phyloP scores from a whole-genome alignment of 2,888 invertebrate species.

The Vandiemenella viatica region DNA sequence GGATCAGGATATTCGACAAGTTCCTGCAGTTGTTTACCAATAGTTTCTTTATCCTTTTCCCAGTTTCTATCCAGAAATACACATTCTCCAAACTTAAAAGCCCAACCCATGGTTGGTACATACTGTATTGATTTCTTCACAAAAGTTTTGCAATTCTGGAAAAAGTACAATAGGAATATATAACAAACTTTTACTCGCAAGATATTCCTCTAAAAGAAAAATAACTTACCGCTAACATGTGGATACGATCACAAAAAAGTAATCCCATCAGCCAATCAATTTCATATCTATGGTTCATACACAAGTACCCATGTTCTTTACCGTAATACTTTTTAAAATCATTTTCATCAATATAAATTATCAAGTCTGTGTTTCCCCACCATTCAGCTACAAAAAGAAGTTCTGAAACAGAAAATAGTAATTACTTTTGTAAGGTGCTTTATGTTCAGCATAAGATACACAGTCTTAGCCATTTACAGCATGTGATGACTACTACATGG shows the following conservation, averaged over 20 bases:
- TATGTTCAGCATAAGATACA: conserved; percentile 13
- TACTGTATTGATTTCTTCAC: conserved; percentile 84
- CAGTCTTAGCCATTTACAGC: neutral
- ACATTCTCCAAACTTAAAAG: conserved; percentile 90
- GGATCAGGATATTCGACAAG: conserved; percentile 80
- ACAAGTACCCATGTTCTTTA: conserved; percentile 73
- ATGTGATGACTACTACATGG: neutral
- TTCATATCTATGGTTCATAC: conserved; percentile 93
- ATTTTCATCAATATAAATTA: conserved; percentile 61
- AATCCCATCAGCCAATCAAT: conserved; percentile 92
- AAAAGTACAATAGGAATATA: conserved; percentile 53
- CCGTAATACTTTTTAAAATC: conserved; percentile 66
- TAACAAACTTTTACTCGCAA: conserved; percentile 80
- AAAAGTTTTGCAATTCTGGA: conserved; percentile 84
- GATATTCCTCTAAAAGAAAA: conserved; percentile 61
- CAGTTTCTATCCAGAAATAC: conserved; percentile 85
- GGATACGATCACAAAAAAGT: conserved; percentile 70
- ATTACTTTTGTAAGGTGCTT: neutral
- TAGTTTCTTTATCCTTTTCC: conserved; percentile 75
- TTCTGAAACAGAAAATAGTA: conserved; percentile 43
- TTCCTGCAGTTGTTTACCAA: conserved; percentile 63
- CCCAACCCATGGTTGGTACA: conserved; percentile 88
- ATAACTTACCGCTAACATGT: conserved; percentile 60
- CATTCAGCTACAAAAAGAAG: conserved; percentile 84
- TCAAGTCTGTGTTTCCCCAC: conserved; percentile 69